Evolutionary conservation across 2,797 vertebrate species (phyloP), one percentile per base, ranked within the genome.

Genomic region (Alca torda): DNA sequence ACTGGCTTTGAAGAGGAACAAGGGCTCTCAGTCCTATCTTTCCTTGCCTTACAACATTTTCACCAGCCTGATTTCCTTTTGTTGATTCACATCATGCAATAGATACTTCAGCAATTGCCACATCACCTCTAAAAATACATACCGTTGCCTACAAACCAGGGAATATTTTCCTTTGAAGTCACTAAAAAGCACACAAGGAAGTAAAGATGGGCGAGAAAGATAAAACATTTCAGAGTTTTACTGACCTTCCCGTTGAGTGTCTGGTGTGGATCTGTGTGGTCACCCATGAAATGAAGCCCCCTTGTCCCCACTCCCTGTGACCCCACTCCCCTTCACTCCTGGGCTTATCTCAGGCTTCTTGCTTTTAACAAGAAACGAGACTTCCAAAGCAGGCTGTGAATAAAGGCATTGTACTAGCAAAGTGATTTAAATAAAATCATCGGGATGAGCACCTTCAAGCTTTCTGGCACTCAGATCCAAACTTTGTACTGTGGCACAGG

Each of bases 181-280:
- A 50, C 63, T 64, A 88, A 91, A 94, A 91, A 83, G 87, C 59
- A 79, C 31, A 91, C 46, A 75, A 85, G 72, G 89, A 95, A 93
- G 76, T 94, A 88, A 89, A 97, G 93, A 26, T n/a, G n/a, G 83
- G 43, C 51, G 83, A 93, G 87, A 74, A 96, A 94, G 65, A 76
- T 48, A 92, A 94, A 89, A 74, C 33, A 63, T 93, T 91, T 93
- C 56, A 14, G 85, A 86, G 31, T 84, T 77, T 84, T 84, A 81
- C 41, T 88, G 59, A 68, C 75, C 75, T 94, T 51, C 31, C 31
- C 2, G 0, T 20, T 41, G 35, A 53, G 50, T 31, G 31, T 53
- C 45, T 61, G 61, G 7, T 60, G 50, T 4, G 1, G 23, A 63
- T 59, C 16, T 41, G 31, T 41, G 37, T 79, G 50, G 54, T 43